A percentile compares a stretch with the other conserved stretches of the same genome.
These are phyloP conservation scores for Drosophila bocqueti DNA, from an alignment of 1,140 invertebrate species.

Conservation along the genomic window DNA sequence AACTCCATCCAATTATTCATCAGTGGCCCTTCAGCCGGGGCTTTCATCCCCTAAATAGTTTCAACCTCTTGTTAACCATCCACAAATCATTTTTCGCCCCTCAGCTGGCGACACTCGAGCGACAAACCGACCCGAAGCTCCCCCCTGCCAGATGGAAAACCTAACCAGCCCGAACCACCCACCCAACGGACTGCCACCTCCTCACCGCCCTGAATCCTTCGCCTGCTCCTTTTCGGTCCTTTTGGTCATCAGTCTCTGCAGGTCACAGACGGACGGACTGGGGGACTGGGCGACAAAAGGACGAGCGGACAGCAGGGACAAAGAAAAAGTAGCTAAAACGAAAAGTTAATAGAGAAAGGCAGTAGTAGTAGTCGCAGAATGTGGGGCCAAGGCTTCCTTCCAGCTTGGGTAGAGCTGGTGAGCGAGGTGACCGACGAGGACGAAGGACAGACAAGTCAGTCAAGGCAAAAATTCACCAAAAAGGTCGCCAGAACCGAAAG, in stretches of 20 bases:
- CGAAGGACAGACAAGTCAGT: slow-evolving; percentile 60
- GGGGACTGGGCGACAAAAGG: slow-evolving; percentile 11
- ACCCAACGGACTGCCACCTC: not conserved
- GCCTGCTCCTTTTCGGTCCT: slow-evolving; percentile 15
- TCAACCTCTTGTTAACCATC: slow-evolving; percentile 62
- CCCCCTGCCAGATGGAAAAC: slow-evolving; percentile 33
- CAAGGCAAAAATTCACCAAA: slow-evolving; percentile 78
- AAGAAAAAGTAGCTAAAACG: slow-evolving; percentile 82
- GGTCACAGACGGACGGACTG: slow-evolving; percentile 62
- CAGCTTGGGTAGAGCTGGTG: slow-evolving; percentile 44
- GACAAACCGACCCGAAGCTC: slow-evolving; percentile 26
- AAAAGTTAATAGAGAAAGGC: slow-evolving; percentile 82
- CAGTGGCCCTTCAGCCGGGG: slow-evolving; percentile 29
- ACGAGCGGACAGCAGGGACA: slow-evolving; percentile 39
- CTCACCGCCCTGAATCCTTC: not conserved
- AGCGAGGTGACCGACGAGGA: slow-evolving; percentile 32
- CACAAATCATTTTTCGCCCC: slow-evolving; percentile 63
- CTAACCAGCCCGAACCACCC: slow-evolving; percentile 39
- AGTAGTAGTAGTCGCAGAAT: slow-evolving; percentile 48
- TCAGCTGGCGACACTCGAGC: slow-evolving; percentile 57
- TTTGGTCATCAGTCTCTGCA: slow-evolving; percentile 76
- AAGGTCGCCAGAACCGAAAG: slow-evolving; percentile 52
- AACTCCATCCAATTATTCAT: slow-evolving; percentile 48
- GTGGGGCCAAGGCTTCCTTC: slow-evolving; percentile 67
- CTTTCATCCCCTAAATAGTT: slow-evolving; percentile 62